A percentile compares a stretch with the other conserved stretches of the same genome.
These are phyloP conservation scores for Petrocephalus sullivani DNA, from an alignment of 2,797 vertebrate species.

Conservation along the genomic window DNA sequence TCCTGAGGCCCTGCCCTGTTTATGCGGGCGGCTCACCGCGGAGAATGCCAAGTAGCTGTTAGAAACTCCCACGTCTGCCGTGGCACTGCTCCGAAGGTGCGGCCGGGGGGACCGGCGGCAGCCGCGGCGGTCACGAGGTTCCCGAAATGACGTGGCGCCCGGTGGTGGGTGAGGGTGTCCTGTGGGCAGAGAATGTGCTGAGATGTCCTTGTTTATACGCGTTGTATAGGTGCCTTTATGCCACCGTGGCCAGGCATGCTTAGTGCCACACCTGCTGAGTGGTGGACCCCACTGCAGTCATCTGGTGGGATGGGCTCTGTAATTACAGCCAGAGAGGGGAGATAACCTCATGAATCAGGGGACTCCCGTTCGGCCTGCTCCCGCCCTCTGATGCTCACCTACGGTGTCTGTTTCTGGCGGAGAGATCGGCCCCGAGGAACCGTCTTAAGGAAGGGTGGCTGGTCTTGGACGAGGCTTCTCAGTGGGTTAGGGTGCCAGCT, in stretches of 20 bases:
- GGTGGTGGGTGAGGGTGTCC: neutral
- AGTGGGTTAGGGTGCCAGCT: neutral
- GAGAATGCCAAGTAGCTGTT: neutral
- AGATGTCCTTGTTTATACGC: neutral
- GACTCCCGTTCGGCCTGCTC: neutral
- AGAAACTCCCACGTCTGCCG: neutral
- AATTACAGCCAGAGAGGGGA: neutral
- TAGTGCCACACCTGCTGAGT: neutral
- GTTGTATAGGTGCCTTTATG: neutral
- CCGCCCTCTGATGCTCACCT: neutral
- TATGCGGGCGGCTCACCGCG: neutral
- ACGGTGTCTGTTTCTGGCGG: neutral
- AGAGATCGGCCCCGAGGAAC: neutral
- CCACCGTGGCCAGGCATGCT: neutral
- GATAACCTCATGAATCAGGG: constrained; percentile 1
- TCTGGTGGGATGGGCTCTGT: neutral
- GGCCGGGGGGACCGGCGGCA: neutral
- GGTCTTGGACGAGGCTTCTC: neutral
- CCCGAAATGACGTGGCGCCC: neutral
- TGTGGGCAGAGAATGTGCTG: neutral
- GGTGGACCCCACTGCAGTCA: neutral
- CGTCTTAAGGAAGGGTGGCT: neutral
- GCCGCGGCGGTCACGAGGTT: neutral
- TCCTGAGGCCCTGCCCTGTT: neutral
- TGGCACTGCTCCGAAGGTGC: neutral